Percentiles rank a stretch among this genome's conserved stretches.
Evolutionary conservation across 2,888 invertebrate species (phyloP).

Genomic region (Campaea margaritaria): DNA sequence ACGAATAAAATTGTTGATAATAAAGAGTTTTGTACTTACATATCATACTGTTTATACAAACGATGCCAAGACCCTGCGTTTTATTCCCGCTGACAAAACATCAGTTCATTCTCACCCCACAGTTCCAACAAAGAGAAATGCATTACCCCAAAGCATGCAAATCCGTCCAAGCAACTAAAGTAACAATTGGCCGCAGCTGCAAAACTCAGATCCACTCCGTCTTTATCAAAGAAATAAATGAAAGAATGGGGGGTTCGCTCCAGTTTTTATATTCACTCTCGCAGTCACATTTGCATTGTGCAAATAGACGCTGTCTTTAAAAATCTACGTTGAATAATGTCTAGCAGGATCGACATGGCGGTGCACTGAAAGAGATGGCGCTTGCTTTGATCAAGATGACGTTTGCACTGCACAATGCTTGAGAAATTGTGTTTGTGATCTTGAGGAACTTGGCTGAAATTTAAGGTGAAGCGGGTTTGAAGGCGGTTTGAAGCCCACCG

Average conservation of each 20-base stretch:
- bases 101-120: conserved; percentile 50
- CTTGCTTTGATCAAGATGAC: too few species aligned
- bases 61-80: conserved; percentile 35
- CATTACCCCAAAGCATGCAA: conserved; percentile 63
- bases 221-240: conserved; percentile 73
- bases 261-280: conserved; percentile 61
- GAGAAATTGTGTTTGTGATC: too few species aligned
- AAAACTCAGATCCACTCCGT: conserved; percentile 58
- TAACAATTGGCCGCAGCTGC: conserved; percentile 77
- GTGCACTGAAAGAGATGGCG: not conserved
- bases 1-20: too few species aligned
- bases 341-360: conserved; percentile 9
- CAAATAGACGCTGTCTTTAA: conserved; percentile 61
- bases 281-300: conserved; percentile 69
- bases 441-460: not conserved
- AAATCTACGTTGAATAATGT: conserved; percentile 51
- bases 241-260: conserved; percentile 54
- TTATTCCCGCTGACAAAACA: conserved; percentile 56
- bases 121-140: conserved; percentile 63
- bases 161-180: conserved; percentile 59
- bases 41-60: conserved; percentile 6
- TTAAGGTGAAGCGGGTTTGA: too few species aligned
- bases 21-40: not conserved
- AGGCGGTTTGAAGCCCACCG: too few species aligned
- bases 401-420: not conserved